Evolutionary conservation across 2,797 vertebrate species (phyloP).

Genomic region (Tarsius wallacei): DNA sequence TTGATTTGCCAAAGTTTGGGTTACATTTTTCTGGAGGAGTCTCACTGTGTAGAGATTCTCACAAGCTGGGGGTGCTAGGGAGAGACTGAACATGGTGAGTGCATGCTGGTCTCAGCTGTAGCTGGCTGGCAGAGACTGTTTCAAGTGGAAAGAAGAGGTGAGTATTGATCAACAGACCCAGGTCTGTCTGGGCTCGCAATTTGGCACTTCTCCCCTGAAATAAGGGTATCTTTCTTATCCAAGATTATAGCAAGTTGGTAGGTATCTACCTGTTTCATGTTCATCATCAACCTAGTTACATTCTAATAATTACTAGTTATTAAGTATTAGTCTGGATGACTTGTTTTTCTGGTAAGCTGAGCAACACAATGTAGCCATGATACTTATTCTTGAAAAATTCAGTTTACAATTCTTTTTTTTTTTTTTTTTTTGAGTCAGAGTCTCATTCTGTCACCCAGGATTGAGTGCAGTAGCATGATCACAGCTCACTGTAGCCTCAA

Average conservation of each 20-base stretch:
- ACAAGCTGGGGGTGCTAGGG: not conserved
- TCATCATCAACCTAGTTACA: not conserved
- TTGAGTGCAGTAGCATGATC: no score
- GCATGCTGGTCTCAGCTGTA: not conserved
- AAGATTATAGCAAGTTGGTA: not conserved
- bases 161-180: not conserved
- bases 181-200: not conserved
- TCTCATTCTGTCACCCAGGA: no score
- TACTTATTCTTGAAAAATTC: constrained; percentile 56
- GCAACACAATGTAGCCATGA: not conserved
- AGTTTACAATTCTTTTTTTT: not conserved
- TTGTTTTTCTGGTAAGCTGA: not conserved
- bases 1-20: not conserved
- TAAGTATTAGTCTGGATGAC: not conserved
- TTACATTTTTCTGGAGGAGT: constrained; percentile 42
- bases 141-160: not conserved
- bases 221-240: not conserved
- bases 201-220: not conserved
- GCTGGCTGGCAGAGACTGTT: not conserved
- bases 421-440: no score
- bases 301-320: not conserved
- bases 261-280: not conserved
- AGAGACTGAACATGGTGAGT: not conserved
- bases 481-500: no score
- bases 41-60: not conserved